Conservation (phyloP, 2,113 vertebrate genomes). For the Columba livia region DNA sequence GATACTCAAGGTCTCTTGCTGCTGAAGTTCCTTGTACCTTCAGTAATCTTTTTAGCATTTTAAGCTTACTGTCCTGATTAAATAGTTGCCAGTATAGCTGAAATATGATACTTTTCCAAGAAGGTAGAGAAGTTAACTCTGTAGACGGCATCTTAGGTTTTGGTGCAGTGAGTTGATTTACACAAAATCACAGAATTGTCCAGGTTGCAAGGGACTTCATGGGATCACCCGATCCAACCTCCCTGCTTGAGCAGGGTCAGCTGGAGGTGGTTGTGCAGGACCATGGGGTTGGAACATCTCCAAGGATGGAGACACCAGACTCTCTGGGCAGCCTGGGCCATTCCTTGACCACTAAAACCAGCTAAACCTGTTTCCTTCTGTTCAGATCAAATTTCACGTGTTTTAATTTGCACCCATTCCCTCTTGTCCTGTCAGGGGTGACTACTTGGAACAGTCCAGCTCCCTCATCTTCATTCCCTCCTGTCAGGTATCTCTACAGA, state of each 20-base stretch:
- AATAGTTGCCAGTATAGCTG: background rate
- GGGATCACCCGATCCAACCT: background rate
- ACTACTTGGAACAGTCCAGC: background rate
- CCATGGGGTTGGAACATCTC: background rate
- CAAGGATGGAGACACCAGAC: background rate
- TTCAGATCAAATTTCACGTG: background rate
- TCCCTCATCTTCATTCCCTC: background rate
- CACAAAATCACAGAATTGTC: background rate
- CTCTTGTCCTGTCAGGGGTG: background rate
- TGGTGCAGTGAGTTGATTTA: background rate
- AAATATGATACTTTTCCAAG: background rate
- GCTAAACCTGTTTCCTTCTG: background rate
- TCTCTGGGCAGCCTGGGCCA: background rate
- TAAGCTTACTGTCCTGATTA: background rate
- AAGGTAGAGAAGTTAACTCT: background rate
- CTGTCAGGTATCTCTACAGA: background rate
- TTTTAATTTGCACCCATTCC: background rate
- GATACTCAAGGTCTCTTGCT: background rate
- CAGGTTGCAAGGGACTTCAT: background rate
- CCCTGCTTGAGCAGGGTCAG: fast-evolving
- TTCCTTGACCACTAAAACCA: background rate
- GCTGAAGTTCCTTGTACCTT: background rate
- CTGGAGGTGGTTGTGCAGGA: background rate
- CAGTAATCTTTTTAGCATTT: background rate
- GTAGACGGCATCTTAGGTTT: too few species aligned